Evolutionary conservation across 92 coral and sea anemone genomes (phyloP).

Genomic region (Phymanthus crucifer): DNA sequence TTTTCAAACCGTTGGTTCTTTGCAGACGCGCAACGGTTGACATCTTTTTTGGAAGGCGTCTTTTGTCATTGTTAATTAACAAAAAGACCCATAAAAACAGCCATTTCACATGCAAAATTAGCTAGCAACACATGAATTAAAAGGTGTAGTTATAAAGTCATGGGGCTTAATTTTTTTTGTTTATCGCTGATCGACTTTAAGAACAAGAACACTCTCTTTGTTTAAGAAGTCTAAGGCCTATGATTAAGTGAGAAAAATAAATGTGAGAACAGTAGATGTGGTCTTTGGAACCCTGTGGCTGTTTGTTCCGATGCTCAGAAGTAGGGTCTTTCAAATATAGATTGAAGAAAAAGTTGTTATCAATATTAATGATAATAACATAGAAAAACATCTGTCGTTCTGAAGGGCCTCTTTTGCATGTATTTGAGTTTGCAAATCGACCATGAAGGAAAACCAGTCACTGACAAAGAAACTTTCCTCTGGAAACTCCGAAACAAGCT

Average conservation of each 20-base stretch:
- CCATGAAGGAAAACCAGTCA: not conserved
- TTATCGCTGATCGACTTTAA: not conserved
- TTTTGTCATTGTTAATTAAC: not conserved
- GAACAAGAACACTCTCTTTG: not conserved
- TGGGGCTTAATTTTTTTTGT: not conserved
- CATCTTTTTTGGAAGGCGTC: not conserved
- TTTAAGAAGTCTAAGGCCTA: not conserved
- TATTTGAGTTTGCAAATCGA: not conserved
- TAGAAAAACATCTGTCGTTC: constrained; percentile 14
- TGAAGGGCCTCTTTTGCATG: not conserved
- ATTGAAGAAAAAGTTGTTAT: constrained; percentile 2
- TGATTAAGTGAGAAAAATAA: not conserved
- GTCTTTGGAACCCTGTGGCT: not conserved
- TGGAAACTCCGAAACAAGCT: not conserved
- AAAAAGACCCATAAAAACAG: not conserved
- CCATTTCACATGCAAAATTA: not conserved
- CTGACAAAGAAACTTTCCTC: not conserved
- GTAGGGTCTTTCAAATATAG: not conserved
- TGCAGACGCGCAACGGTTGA: not conserved
- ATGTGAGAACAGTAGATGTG: not conserved
- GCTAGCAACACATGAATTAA: not conserved
- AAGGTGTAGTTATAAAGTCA: not conserved
- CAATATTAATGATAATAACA: constrained; percentile 16
- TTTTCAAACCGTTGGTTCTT: no score
- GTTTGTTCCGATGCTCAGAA: not conserved